These are phyloP conservation scores for Synanceia verrucosa DNA, from an alignment of 2,797 vertebrate species.

Conservation along the genomic window DNA sequence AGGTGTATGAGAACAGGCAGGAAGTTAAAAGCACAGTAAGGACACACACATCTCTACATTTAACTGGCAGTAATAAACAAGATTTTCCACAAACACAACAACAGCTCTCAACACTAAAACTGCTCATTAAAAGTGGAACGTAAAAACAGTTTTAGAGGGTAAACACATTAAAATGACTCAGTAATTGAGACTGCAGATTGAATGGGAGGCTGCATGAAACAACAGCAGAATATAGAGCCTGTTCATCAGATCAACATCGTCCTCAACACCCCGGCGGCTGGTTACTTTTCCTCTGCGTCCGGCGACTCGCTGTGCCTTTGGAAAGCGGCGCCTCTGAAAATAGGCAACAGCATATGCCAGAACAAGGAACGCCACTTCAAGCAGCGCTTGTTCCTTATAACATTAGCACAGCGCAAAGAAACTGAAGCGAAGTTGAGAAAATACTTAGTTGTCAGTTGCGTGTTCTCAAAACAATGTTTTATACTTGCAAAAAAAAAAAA, in stretches of 20 bases:
- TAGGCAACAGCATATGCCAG: conserved; percentile 39
- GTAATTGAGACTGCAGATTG: conserved; percentile 30
- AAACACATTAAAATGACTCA: not conserved
- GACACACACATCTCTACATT: not conserved
- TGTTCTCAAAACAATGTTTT: conserved; percentile 66
- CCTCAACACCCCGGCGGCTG: conserved; percentile 23
- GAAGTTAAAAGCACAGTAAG: not conserved
- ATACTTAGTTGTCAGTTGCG: conserved; percentile 56
- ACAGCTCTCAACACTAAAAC: not conserved
- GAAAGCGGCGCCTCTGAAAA: conserved; percentile 34
- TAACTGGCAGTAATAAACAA: not conserved
- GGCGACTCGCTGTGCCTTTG: conserved; percentile 17
- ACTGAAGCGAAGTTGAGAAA: conserved; percentile 62
- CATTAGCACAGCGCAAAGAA: conserved; percentile 41
- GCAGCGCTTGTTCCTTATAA: conserved; percentile 41
- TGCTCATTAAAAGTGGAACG: conserved; percentile 30
- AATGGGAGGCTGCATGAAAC: conserved; percentile 21
- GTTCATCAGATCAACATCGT: conserved; percentile 42
- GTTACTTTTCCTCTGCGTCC: conserved; percentile 14
- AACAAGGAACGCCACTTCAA: conserved; percentile 55
- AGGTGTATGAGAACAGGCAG: no score
- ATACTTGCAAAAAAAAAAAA: conserved; percentile 51
- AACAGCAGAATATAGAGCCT: conserved; percentile 28
- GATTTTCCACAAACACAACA: not conserved
- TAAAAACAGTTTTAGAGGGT: conserved; percentile 22